Evolutionary conservation across 2,888 invertebrate species (phyloP), one percentile per base, ranked within the genome.

Genomic region (Drosophila longiperda): DNA sequence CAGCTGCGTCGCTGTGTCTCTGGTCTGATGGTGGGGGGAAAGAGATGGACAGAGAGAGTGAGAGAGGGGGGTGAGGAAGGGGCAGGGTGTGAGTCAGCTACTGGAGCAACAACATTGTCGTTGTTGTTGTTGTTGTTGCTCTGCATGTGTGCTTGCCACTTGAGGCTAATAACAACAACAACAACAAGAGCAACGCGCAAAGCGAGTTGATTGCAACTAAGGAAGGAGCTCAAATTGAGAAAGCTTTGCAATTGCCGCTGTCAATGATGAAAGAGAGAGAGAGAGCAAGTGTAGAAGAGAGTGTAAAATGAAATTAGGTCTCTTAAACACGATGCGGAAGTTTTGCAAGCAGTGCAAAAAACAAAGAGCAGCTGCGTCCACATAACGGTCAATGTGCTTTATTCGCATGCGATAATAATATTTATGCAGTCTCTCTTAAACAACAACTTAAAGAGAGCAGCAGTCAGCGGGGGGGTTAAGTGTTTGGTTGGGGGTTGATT

Each of bases 141-240:
- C 58, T 59, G 62, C 61, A 58, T 63, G 67, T 70, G 66, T 65
- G 69, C 75, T 63, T 71, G 79, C 88, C 89, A 88, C 89, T 88
- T 87, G 89, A 87, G 84, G 89, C 89, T 87, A 88, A 86, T 88
- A 87, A 83, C 69, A 79, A 71, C 75, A 73, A 58, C 59, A 66
- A 67, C 49, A 78, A 69, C 69, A 66, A 71, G 71, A 72, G 66
- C 75, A 77, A 55, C 69, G 64, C 64, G 79, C 62, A 76, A 76
- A 79, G 80, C 80, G 57, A 88, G 80, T 82, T 76, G 85, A 86
- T 82, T 85, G 86, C 78, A 76, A 70, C 71, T 67, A 55, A 85
- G 83, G 71, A 85, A 57, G 57, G 57, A 42, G 57, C 69, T 55
- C 64, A 53, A 66, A 60, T 76, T 76, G 69, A 75, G 81, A 85